Percentiles rank a stretch among this genome's conserved stretches.
These are phyloP conservation scores for Nycticebus coucang DNA, from an alignment of 2,113 vertebrate species.

Conservation along the genomic window DNA sequence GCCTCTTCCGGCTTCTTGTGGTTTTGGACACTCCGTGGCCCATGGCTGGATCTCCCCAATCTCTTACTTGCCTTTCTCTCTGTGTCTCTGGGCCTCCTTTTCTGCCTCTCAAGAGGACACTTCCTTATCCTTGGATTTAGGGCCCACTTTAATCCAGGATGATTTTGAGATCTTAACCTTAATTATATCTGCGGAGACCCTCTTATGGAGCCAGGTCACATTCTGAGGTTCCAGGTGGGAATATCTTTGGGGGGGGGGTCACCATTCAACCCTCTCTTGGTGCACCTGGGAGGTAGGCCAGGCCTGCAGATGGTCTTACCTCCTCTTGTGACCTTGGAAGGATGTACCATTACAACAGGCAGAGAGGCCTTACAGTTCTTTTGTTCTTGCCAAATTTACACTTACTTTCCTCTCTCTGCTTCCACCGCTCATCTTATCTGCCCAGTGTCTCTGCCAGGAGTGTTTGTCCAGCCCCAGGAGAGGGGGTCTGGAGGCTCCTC, in stretches of 20 bases:
- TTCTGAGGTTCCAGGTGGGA: neutral
- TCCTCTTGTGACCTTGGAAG: neutral
- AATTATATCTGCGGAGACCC: neutral
- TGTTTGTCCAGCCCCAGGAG: neutral
- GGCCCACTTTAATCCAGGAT: neutral
- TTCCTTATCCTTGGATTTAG: neutral
- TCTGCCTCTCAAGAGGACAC: neutral
- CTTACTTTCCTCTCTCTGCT: neutral
- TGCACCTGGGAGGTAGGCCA: neutral
- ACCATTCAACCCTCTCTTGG: neutral
- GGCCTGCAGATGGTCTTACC: rapidly evolving
- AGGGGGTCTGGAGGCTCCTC: neutral
- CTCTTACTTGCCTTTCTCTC: neutral
- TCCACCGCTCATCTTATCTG: neutral
- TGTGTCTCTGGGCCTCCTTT: neutral
- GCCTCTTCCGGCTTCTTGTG: neutral
- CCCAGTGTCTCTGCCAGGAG: neutral
- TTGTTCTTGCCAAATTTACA: neutral
- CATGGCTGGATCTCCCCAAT: rapidly evolving
- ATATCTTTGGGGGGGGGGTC: neutral
- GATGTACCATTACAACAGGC: neutral
- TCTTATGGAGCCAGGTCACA: neutral
- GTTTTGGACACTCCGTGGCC: neutral
- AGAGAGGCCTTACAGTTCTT: rapidly evolving
- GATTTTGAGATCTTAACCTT: neutral